A percentile compares a stretch with the other conserved stretches of the same genome.
Evolutionary conservation across 2,797 vertebrate species (phyloP).

Genomic region (Rhinella marina): DNA sequence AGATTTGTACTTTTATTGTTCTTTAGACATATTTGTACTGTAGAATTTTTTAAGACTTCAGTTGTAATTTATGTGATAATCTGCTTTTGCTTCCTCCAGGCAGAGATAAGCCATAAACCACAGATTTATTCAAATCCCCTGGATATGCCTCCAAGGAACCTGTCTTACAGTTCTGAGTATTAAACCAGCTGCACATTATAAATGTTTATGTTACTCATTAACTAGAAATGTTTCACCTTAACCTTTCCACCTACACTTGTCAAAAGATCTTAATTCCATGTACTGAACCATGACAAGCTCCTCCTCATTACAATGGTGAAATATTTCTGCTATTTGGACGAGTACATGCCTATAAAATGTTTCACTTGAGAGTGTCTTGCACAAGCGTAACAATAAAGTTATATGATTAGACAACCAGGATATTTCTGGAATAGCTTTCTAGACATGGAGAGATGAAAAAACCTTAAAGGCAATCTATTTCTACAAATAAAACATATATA

Average conservation of each 20-base stretch:
- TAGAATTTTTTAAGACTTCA: too few relatives aligned
- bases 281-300: conserved; percentile 1
- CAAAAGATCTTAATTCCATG: not conserved
- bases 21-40: too few relatives aligned
- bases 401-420: not conserved
- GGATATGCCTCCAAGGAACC: conserved; percentile 22
- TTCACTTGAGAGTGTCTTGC: not conserved
- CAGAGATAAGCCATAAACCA: not conserved
- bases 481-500: not conserved
- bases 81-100: conserved; percentile 12
- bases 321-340: not conserved
- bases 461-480: not conserved
- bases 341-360: not conserved
- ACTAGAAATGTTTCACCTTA: conserved; percentile 21
- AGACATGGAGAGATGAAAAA: not conserved
- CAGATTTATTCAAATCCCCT: not conserved
- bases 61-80: too few relatives aligned
- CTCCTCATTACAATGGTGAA: conserved; percentile 1
- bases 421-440: not conserved
- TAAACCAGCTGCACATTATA: conserved; percentile 1
- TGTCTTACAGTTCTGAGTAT: not conserved
- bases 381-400: not conserved
- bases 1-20: too few relatives aligned
- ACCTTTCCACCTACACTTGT: conserved; percentile 25
- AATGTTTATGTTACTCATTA: conserved; percentile 40